Evolutionary conservation across 1,140 invertebrate genomes (phyloP), one percentile per base, ranked within the genome.

Genomic region (Nixonia krombeini): DNA sequence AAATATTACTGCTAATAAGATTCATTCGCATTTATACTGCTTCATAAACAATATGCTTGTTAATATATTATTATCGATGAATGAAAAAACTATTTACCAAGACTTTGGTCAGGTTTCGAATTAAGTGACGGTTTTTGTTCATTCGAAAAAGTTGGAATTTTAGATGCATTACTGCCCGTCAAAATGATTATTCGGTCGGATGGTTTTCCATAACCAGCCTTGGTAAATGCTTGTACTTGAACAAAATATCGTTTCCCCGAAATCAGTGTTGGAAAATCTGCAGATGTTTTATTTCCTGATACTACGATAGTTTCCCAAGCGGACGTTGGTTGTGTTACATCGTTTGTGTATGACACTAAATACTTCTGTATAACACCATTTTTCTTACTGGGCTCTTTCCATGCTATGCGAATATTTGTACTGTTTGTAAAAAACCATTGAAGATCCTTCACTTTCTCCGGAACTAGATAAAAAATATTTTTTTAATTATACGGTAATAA

Each of bases 281-380:
- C 74, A 1, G 78, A 76, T 2, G 75, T 83, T 56, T 79, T 79
- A 51, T 85, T 82, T 4, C 81, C 81, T 25, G 64, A 73, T 8
- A 85, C 76, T 13, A 83, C 86, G 25, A 85, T 57, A 26, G 80
- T 84, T 33, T 62, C 70, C 86, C 86, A 87, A 1, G 67, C 59
- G 16, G 76, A 53, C 2, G 67, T 53, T 13, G 85, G 74, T 21
- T 80, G 62, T 9, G 53, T 72, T 9, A 74, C 44, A 61, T 87
- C 78, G 21, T 59, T 80, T 1, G 85, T 81, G 45, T 86, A 86
- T 5, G 75, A 74, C 7, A 88, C 69, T 15, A 78, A 70, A 62
- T 88, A 88, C 44, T 78, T 78, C 63, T 79, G 75, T 62, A 88
- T 85, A 1, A 86, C 42, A 4, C 87, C 87, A 61, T 88, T 88